Evolutionary conservation across 2,113 vertebrate species (phyloP).

Genomic region (Dasyornis broadbenti): DNA sequence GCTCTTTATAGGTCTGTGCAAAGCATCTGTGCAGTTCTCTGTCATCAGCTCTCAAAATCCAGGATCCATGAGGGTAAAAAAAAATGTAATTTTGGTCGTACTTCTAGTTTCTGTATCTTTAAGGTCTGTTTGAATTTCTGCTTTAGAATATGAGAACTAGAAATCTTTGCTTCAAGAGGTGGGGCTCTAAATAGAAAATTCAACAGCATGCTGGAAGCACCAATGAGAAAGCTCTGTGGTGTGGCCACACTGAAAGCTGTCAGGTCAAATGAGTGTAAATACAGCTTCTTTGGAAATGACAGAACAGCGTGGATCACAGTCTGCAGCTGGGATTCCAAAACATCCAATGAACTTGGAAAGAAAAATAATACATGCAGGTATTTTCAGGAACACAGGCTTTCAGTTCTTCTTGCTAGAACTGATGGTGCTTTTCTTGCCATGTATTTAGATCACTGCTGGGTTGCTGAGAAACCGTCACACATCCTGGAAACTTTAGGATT

Average conservation of each 20-base stretch:
- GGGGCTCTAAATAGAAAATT: neutral
- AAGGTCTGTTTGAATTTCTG: neutral
- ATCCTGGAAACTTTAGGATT: neutral
- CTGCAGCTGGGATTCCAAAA: neutral
- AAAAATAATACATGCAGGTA: neutral
- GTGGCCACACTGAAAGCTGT: neutral
- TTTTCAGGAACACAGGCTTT: neutral
- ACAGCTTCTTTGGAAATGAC: neutral
- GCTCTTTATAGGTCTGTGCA: neutral
- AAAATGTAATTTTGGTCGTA: neutral
- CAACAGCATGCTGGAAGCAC: neutral
- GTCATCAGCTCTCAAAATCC: neutral
- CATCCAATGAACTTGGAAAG: neutral
- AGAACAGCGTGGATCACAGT: neutral
- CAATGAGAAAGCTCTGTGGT: neutral
- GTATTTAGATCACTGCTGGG: neutral
- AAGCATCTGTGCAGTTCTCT: neutral
- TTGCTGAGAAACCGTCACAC: neutral
- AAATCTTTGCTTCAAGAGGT: neutral
- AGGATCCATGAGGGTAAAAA: neutral
- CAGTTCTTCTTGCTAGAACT: neutral
- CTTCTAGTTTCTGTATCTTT: neutral
- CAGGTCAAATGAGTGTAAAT: neutral
- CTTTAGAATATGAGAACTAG: neutral
- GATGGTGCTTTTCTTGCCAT: neutral